A percentile compares a stretch with the other conserved stretches of the same genome.
Evolutionary conservation across 2,113 vertebrate genomes (phyloP).

Genomic region (Emydura subglobosa): DNA sequence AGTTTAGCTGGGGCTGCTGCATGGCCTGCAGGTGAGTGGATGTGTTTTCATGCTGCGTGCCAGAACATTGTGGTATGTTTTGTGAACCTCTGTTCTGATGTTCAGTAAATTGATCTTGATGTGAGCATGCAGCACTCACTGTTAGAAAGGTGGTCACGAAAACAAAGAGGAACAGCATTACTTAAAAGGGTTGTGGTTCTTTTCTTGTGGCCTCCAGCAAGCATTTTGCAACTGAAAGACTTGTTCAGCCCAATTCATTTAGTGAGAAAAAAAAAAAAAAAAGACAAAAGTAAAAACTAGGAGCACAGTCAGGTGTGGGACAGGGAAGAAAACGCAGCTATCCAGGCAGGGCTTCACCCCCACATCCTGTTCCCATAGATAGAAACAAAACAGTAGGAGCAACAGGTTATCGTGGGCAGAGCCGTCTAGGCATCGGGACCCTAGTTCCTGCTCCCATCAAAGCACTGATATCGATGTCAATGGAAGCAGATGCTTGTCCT

Average conservation of each 20-base stretch:
- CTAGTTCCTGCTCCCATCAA: background rate
- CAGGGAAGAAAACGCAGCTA: constrained; percentile 54
- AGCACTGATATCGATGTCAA: background rate
- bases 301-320: constrained; percentile 61
- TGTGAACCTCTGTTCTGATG: constrained; percentile 35
- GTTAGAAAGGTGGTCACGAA: constrained; percentile 48
- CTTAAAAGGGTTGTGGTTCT: constrained; percentile 76
- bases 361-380: constrained; percentile 68
- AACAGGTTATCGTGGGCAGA: constrained; percentile 50
- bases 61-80: constrained; percentile 28
- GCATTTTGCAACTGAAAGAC: constrained; percentile 63
- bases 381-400: constrained; percentile 33
- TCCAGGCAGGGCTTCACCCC: constrained; percentile 6
- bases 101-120: constrained; percentile 42
- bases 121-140: constrained; percentile 58
- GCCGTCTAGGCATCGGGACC: background rate
- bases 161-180: constrained; percentile 63
- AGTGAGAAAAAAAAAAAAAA: constrained; percentile 11
- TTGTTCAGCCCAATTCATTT: constrained; percentile 63
- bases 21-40: constrained; percentile 11
- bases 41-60: background rate
- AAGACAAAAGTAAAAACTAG: constrained; percentile 59
- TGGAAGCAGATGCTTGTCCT: background rate
- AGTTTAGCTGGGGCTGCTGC: constrained; percentile 33
- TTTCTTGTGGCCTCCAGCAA: constrained; percentile 78